Evolutionary conservation across 2,113 vertebrate species (phyloP), one percentile per base, ranked within the genome.

Genomic region (Peromyscus maniculatus): DNA sequence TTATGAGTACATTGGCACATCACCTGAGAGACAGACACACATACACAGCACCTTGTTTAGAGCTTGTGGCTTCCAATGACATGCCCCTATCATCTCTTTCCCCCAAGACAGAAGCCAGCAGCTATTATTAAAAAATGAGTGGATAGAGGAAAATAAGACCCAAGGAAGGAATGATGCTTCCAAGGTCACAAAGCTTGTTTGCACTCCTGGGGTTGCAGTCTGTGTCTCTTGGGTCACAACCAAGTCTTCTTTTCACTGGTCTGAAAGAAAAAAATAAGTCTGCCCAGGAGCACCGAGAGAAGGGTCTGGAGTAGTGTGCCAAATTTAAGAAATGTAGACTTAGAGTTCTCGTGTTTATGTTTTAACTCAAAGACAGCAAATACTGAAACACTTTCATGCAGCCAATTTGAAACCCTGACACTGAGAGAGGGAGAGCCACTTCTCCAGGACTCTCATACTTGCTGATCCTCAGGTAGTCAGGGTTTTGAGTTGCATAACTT

Each of bases 331-430:
- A 67, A 69, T 46, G 11, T 72, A 88, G n/a, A 84, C 80, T 83
- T 66, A 55, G 46, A 94, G 55, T 82, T 96, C 55, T 96, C 77
- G 69, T 94, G 80, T 88, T 88, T 74, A 91, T 17, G 78, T 89
- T 95, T 97, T 93, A 62, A 62, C 39, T 87, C 89, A 92, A 93
- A 96, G 80, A 82, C 21, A 95, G 57, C 49, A 94, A 89, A 59
- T 72, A 36, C 62, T 62, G 26, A 97, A 91, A 88, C 33, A 52
- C 26, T 93, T 86, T 87, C 28, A 36, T 11, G 59, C 87, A 91
- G 43, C 57, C 77, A 75, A 90, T 62, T 16, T 95, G 69, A 88
- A 94, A 80, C 17, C 55, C 11, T 91, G 69, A 66, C 78, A 21
- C 26, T 13, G 49, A 71, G n/a, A 49, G 46, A 52, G 64, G 71